Base-by-base conservation (phyloP, 2,888 invertebrate genomes). In the Cartodere bifasciata region DNA sequence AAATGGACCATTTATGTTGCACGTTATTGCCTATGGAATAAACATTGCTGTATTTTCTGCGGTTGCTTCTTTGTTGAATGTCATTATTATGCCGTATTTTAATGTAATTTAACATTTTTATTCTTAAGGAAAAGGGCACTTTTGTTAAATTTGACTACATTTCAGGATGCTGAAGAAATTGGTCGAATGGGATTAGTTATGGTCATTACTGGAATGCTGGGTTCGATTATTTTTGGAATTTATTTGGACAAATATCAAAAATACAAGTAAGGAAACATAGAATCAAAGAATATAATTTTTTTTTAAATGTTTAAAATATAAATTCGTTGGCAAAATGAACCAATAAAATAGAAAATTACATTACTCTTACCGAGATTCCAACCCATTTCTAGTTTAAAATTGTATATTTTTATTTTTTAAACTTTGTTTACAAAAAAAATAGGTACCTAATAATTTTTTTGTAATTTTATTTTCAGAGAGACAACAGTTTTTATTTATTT, bases 31-130 rank as follows among this genome's bases (percentile, higher is more conserved):
- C 4, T 92, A 91, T 52, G 88, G 90, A 2, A 74, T 91, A 47
- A 95, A 92, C 62, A 86, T 92, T 10, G 94, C 92, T 1, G 84
- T 84, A 4, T 94, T 91, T 61, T 94, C 94, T 55, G 92, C 91
- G 16, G 82, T 95, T 43, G 90, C 91, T 2, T 95, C 95, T 0
- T 70, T 92, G 23, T 72, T 95, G 29, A 91, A 88, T 58, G 80
- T 82, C 60, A 77, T 92, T 48, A 72, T 95, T 14, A 63, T 86
- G 13, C 60, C 65, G 36, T 78, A 88, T 57, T 91, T 83, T 60
- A 76, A 79, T 45, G 84, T 83, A 59, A 67, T 70, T 53, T 23
- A 5, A 9, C 7, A 9, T 21, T 29, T n/a, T 22, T n/a, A 7
- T 23, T 13, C 11, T 13, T 5, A 20, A 20, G 6, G 7, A 7